Evolutionary conservation across 1,140 invertebrate species (phyloP).

Genomic region (Pemphigus obesinymphae): DNA sequence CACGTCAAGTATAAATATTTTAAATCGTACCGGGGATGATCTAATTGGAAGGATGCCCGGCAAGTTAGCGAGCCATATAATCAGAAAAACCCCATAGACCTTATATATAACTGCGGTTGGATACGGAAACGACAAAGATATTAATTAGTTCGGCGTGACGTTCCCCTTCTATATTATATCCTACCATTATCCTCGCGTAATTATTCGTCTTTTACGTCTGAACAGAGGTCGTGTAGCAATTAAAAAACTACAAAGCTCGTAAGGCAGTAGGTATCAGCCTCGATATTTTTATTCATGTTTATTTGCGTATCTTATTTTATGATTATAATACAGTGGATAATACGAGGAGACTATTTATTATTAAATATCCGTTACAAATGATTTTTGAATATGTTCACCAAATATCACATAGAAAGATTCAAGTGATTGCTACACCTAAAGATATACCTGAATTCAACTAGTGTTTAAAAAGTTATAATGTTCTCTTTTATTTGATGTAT

Average conservation of each 20-base stretch:
- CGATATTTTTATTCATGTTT: background rate
- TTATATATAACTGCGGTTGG: background rate
- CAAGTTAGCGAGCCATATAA: background rate
- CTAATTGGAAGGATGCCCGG: slow-evolving; percentile 2
- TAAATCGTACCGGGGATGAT: background rate
- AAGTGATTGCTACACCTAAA: too few species aligned
- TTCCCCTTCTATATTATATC: background rate
- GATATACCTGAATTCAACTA: too few species aligned
- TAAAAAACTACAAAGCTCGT: background rate
- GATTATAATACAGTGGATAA: too few species aligned
- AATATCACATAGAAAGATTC: too few species aligned
- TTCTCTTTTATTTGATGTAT: too few species aligned
- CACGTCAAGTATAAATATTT: background rate
- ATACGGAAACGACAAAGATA: slow-evolving; percentile 4
- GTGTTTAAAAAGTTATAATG: too few species aligned
- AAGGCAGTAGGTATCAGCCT: background rate
- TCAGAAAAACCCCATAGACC: slow-evolving; percentile 11
- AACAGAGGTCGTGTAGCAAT: background rate
- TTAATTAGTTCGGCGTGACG: slow-evolving; percentile 29
- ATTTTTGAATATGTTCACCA: too few species aligned
- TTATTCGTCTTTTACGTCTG: slow-evolving; percentile 4
- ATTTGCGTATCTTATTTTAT: background rate
- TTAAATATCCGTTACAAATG: too few species aligned
- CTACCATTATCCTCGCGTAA: background rate
- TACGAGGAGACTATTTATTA: too few species aligned